Conservation (phyloP, 2,888 invertebrate genomes). For the Argynnis bischoffii region DNA sequence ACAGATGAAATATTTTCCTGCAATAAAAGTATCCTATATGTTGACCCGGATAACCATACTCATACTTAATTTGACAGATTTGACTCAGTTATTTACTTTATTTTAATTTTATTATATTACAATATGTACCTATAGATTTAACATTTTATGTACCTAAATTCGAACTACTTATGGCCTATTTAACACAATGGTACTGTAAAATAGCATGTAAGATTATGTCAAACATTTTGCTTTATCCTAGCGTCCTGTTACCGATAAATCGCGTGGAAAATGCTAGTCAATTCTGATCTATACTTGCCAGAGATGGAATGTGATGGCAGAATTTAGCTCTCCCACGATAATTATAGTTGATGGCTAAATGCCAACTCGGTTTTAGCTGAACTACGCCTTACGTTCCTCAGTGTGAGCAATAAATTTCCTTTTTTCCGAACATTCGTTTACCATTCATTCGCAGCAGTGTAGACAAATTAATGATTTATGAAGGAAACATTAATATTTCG, state of each 20-base stretch:
- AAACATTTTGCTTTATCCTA: not conserved
- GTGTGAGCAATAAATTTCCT: conserved; percentile 48
- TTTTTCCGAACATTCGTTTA: conserved; percentile 38
- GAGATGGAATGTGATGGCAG: conserved; percentile 57
- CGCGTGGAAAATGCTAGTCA: conserved; percentile 31
- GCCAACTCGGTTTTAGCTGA: conserved; percentile 68
- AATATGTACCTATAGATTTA: no score
- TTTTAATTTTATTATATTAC: no score
- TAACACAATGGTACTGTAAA: no score
- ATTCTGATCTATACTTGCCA: conserved; percentile 46
- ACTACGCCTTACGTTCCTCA: conserved; percentile 60
- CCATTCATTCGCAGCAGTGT: conserved; percentile 30
- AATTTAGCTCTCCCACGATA: conserved; percentile 72
- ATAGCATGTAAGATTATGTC: no score
- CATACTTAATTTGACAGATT: no score
- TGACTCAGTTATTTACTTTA: no score
- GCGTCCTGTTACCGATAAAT: conserved; percentile 2
- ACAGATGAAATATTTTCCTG: no score
- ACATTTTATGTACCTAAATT: no score
- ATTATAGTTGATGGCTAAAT: conserved; percentile 65
- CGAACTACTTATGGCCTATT: no score
- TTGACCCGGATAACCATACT: no score
- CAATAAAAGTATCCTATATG: no score
- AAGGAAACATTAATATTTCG: conserved; percentile 3
- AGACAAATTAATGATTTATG: conserved; percentile 23